Conservation (phyloP, 2,888 invertebrate species). For the Drosophila borborema region DNA sequence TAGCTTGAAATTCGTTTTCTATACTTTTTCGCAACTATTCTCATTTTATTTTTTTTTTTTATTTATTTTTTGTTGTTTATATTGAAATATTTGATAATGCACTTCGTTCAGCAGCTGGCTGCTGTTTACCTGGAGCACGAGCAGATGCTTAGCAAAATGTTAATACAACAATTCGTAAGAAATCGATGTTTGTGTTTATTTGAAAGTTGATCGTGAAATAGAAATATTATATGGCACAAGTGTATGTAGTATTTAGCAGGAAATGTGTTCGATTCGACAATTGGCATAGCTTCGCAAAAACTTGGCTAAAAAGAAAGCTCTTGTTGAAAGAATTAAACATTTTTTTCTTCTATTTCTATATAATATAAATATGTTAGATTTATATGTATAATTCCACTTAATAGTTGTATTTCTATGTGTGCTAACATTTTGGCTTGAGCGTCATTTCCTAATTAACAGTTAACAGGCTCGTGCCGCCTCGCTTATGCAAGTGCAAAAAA, state of each 20-base stretch:
- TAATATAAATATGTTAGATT: background rate
- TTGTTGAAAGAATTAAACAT: too few species aligned
- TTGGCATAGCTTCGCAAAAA: background rate
- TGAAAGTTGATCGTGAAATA: constrained; percentile 20
- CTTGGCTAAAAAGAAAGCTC: background rate
- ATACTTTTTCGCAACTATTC: constrained; percentile 2
- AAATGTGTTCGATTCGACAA: background rate
- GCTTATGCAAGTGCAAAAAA: constrained; percentile 25
- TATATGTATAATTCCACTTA: background rate
- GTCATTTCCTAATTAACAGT: constrained; percentile 20
- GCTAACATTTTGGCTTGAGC: constrained; percentile 34
- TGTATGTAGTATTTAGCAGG: background rate
- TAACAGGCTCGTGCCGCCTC: constrained; percentile 19
- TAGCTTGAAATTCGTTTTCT: constrained; percentile 19
- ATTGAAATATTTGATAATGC: constrained; percentile 43
- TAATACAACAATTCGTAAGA: constrained; percentile 14
- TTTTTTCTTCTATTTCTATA: background rate
- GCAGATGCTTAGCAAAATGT: constrained; percentile 26
- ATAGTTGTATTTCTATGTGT: constrained; percentile 1
- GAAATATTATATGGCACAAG: background rate
- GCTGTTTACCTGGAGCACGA: constrained; percentile 33
- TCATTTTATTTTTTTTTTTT: background rate
- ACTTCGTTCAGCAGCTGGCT: constrained; percentile 37
- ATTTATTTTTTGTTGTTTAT: constrained; percentile 11
- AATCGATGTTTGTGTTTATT: background rate